Conservation (phyloP, 2,888 invertebrate species). For the Microctonus brassicae region DNA sequence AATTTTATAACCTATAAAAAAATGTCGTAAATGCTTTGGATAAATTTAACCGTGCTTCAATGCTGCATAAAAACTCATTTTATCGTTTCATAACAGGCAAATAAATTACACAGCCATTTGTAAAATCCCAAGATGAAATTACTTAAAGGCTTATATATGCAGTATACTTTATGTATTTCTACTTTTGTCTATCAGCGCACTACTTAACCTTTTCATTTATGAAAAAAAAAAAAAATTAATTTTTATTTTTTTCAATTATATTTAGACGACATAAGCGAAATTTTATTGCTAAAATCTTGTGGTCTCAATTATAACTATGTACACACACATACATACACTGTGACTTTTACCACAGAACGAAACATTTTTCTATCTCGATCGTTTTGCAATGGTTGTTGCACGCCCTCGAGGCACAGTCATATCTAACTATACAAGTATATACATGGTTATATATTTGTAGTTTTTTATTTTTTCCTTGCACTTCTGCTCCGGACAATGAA, state of each 20-base stretch:
- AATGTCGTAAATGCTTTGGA: no score
- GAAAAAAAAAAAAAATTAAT: background rate
- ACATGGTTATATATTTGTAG: slow-evolving; percentile 30
- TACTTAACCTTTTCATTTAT: background rate
- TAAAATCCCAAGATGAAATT: background rate
- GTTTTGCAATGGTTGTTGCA: slow-evolving; percentile 16
- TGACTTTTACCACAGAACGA: background rate
- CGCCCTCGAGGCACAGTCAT: background rate
- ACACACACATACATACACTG: no score
- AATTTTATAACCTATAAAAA: no score
- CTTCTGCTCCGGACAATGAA: slow-evolving; percentile 48
- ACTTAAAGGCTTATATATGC: background rate
- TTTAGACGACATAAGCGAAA: slow-evolving; percentile 3
- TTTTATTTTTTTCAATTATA: background rate
- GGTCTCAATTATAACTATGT: slow-evolving; percentile 26
- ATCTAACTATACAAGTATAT: background rate
- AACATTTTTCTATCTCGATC: slow-evolving; percentile 24
- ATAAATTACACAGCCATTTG: background rate
- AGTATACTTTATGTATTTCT: no score
- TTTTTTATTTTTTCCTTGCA: slow-evolving; percentile 30
- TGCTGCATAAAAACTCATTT: background rate
- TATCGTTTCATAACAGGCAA: background rate
- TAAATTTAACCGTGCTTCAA: no score
- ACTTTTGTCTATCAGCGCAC: background rate
- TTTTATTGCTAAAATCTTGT: slow-evolving; percentile 18